A percentile compares a stretch with the other conserved stretches of the same genome.
Evolutionary conservation across 2,113 vertebrate species (phyloP).

Genomic region (Poecile atricapillus): DNA sequence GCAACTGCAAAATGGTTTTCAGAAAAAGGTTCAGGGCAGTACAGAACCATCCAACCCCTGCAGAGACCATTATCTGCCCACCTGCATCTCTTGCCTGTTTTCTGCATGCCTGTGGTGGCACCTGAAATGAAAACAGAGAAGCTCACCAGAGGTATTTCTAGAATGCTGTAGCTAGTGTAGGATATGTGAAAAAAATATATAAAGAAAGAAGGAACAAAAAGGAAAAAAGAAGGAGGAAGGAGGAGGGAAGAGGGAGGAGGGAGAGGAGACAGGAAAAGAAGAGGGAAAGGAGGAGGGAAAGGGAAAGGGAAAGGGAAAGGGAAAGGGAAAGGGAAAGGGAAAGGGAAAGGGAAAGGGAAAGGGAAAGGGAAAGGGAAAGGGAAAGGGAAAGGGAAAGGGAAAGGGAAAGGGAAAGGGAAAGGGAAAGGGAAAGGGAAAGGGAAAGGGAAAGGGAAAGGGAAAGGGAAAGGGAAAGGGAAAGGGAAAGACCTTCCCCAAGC

Average conservation of each 20-base stretch:
- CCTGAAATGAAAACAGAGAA: background rate
- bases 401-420: background rate
- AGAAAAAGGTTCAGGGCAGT: background rate
- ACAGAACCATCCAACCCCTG: background rate
- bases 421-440: background rate
- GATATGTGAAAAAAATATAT: background rate
- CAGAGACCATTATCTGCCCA: background rate
- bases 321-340: background rate
- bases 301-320: background rate
- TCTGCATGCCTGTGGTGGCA: background rate
- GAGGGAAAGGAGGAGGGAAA: background rate
- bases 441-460: background rate
- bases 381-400: background rate
- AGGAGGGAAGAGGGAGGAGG: accelerated
- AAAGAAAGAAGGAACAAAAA: no score
- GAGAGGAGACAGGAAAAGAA: no score
- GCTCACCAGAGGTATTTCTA: accelerated
- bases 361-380: background rate
- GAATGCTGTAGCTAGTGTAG: background rate
- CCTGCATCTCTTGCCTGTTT: background rate
- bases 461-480: background rate
- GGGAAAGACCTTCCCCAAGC: accelerated
- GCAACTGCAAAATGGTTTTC: background rate
- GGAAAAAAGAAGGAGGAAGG: accelerated
- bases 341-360: background rate